Base-by-base conservation (phyloP, 2,888 invertebrate genomes). In the Mythimna lalbum region DNA sequence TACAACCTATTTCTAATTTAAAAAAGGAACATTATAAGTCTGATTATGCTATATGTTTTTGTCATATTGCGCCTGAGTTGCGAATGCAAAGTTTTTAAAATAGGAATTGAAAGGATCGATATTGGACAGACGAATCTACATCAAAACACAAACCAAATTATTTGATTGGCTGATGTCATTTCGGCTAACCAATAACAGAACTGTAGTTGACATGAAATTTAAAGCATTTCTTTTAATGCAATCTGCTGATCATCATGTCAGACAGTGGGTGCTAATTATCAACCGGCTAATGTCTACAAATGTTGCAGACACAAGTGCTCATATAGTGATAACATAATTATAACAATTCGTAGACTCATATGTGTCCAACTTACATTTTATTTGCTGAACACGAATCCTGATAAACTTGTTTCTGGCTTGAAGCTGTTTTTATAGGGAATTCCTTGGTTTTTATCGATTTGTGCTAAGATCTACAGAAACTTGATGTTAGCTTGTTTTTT, bases 371-470 rank as follows among this genome's bases (percentile, higher is more conserved):
- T 53, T 71, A 65, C 27, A 62, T 60, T 61, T 56, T 68, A 60
- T 59, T 63, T 69, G 52, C 52, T 50, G 9, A 61, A 19, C 47
- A 63, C 39, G 19, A 66, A 73, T 73, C 67, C 63, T 55, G 55
- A 64, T 66, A 76, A 80, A 80, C 80, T 76, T 3, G 79, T 80
- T 76, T 69, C 55, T 62, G 31, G 21, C 68, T 60, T 47, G 67
- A 31, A 56, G 67, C 31, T 12, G 43, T 52, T 70, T 66, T 67
- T 56, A 33, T 69, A 57, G 76, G 76, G 69, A 76, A 80, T 69
- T 63, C 61, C 61, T 76, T 31, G 33, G 57, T 61, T 75, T 78
- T 70, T 63, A 64, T 53, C 62, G 53, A 62, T 65, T 59, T 63
- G 43, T 64, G 27, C n/a, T 63, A 47, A 60, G 59, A 33, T 59